Base-by-base conservation (phyloP, 2,797 vertebrate genomes). In the Poeciliopsis gracilis region DNA sequence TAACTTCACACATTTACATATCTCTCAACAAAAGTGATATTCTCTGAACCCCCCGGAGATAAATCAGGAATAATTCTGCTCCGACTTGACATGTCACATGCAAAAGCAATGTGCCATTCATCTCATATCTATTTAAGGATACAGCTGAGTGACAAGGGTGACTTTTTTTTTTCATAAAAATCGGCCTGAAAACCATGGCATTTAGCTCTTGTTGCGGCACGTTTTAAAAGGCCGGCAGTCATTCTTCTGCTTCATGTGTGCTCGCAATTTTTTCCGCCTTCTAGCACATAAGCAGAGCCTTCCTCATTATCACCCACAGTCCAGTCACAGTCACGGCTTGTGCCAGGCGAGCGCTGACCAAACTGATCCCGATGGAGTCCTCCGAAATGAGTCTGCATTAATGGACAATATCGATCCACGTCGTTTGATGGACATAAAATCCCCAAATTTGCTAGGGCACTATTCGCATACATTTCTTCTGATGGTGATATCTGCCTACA, bases 1-100 rank as follows among this genome's bases (percentile, higher is more conserved):
- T 92, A 93, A 93, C 92, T 90, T 90, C 92, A 91, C 88, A 82
- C 92, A 94, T 94, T 94, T 94, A 92, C 93, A 95, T 95, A 94
- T 94, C 94, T 94, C 90, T 93, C 90, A 79, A 92, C 91, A 94
- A 94, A 93, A 93, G 90, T 92, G 82, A 91, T 93, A 92, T 93
- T 94, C 91, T 94, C 92, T 93, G 76, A 92, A 92, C 87, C 88
- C 88, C 88, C 87, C 88, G 2, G 81, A 89, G 88, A 91, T 88
- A 76, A 86, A 92, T 92, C 89, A 85, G 90, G 87, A 92, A 93
- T 88, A 84, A 88, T 91, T 93, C 90, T 81, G 82, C 87, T 88
- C 77, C n/a, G 75, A 86, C 78, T 86, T 86, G 88, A 91, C 82
- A 77, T 92, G 92, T 91, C 91, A 86, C 84, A 90, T 55, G 73